Percentiles rank a stretch among this genome's conserved stretches.
Conservation (phyloP, 2,888 invertebrate species). For the Dasysyrphus tricinctus region DNA sequence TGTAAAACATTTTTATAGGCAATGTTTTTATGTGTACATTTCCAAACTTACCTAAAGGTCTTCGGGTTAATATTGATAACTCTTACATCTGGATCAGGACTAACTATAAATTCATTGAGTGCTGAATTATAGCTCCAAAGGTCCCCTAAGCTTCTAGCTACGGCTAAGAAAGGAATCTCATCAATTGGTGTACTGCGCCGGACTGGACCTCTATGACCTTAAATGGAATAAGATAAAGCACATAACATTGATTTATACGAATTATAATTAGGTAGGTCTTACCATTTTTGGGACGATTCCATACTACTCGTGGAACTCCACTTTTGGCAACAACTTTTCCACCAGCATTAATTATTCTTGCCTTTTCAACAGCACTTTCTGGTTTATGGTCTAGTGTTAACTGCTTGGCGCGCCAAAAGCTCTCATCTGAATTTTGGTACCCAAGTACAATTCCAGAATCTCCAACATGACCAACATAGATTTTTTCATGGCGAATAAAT, state of each 20-base stretch:
- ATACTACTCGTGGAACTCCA: slow-evolving; percentile 97
- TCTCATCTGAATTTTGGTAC: slow-evolving; percentile 88
- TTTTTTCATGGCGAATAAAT: slow-evolving; percentile 96
- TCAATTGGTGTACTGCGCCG: slow-evolving; percentile 95
- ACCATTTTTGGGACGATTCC: slow-evolving; percentile 95
- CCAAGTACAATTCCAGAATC: slow-evolving; percentile 97
- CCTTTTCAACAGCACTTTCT: slow-evolving; percentile 92
- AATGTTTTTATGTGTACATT: background rate
- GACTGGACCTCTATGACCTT: slow-evolving; percentile 89
- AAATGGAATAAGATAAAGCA: background rate
- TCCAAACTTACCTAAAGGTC: slow-evolving; percentile 85
- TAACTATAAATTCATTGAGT: slow-evolving; percentile 96
- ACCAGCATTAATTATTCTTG: slow-evolving; percentile 91
- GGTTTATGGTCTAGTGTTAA: slow-evolving; percentile 98
- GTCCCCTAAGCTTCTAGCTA: slow-evolving; percentile 97
- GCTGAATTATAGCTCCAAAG: slow-evolving; percentile 98
- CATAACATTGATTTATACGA: background rate
- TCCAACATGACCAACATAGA: slow-evolving; percentile 99
- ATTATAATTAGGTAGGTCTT: slow-evolving; percentile 15
- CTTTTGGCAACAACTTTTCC: slow-evolving; percentile 91
- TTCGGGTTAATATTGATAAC: slow-evolving; percentile 92
- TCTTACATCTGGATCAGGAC: slow-evolving; percentile 97
- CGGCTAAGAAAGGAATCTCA: slow-evolving; percentile 97
- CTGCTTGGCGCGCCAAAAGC: slow-evolving; percentile 91
- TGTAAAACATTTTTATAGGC: background rate